Base-by-base conservation (phyloP, 2,888 invertebrate species). In the Drosophila greeni region DNA sequence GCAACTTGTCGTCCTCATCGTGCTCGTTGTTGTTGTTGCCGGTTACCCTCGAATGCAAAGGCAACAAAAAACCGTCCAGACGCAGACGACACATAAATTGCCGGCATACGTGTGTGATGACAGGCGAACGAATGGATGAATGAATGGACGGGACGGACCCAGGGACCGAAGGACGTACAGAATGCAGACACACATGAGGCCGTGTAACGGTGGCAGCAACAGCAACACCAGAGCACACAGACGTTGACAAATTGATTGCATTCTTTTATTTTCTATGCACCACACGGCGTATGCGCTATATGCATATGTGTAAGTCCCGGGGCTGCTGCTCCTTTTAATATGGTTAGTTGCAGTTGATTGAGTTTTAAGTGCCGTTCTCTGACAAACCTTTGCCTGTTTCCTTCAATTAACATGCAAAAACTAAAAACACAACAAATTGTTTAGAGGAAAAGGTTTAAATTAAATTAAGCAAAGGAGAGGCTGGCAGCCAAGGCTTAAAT, bases 181-280 rank as follows among this genome's bases (percentile, higher is more conserved):
- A 42, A 60, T 49, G 42, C 49, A 58, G 37, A 70, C 34, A 43
- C 52, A 51, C 42, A 57, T 23, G 55, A 39, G 60, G 64, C 58
- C 55, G 67, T 61, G 67, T 64, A 49, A 62, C 66, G 36, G 43
- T 51, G 57, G 58, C 48, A 31, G 43, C 49, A 40, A 57, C 23
- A 49, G 18, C 47, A 52, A 40, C 42, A 53, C 36, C 56, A 67
- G 24, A 43, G 48, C 37, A 37, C 61, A 67, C 71, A 73, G 76
- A 81, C 76, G 71, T 84, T 80, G 82, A 82, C 82, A 82, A 82
- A 84, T 82, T 82, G 82, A 82, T 84, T 80, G 84, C 84, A 80
- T 82, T 82, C 80, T 81, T 82, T 62, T 84, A 72, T 79, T 66
- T 81, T 79, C 72, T 66, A 72, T 73, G 53, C 68, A 71, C 55